Conservation (phyloP, 1,140 invertebrate genomes). For the Sitophilus oryzae region DNA sequence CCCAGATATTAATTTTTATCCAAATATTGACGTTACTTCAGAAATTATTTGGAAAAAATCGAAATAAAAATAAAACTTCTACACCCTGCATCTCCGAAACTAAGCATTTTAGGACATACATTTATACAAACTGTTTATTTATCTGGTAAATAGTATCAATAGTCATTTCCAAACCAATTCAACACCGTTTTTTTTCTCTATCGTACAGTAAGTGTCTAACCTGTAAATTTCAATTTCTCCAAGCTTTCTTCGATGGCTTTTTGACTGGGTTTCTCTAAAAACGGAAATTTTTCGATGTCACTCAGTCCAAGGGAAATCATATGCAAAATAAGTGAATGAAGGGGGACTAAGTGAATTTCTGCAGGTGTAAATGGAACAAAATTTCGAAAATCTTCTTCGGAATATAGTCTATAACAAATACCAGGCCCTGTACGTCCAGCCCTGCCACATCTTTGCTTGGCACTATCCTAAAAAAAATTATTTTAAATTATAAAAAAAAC, state of each 20-base stretch:
- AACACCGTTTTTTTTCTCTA: too few species aligned
- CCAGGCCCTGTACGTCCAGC: conserved; percentile 80
- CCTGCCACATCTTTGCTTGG: conserved; percentile 86
- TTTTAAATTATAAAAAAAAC: background rate
- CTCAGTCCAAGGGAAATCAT: conserved; percentile 93
- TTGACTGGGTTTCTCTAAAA: conserved; percentile 81
- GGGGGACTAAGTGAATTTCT: conserved; percentile 73
- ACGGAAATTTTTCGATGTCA: conserved; percentile 89
- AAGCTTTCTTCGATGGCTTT: conserved; percentile 84
- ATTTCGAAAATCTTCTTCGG: conserved; percentile 58
- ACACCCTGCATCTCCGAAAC: too few species aligned
- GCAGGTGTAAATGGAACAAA: conserved; percentile 74
- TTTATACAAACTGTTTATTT: too few species aligned
- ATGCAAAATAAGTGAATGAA: conserved; percentile 88
- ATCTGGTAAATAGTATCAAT: too few species aligned
- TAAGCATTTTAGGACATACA: too few species aligned
- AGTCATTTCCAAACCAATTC: too few species aligned
- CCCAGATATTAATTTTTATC: too few species aligned
- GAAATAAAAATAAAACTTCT: too few species aligned
- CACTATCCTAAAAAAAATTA: conserved; percentile 60
- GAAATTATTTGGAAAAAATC: too few species aligned
- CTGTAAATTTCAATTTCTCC: conserved; percentile 81
- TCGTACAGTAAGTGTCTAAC: background rate
- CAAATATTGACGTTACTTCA: too few species aligned
- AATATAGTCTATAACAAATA: conserved; percentile 80